phyloP scores from a whole-genome alignment of 2,113 vertebrate genomes.

The Gracilinanus agilis region DNA sequence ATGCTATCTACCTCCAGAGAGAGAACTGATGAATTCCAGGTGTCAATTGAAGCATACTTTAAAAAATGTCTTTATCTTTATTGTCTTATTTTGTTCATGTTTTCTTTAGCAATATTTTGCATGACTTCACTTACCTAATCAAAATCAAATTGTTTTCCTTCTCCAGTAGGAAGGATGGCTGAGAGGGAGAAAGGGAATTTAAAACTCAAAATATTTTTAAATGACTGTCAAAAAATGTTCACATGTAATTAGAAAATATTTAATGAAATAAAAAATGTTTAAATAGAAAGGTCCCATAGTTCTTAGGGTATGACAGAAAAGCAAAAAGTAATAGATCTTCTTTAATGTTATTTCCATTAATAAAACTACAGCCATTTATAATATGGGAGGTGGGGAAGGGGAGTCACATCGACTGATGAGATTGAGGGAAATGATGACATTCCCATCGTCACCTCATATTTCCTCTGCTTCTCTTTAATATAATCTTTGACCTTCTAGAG shows the following conservation, averaged over 20 bases:
- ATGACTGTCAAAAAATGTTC: neutral
- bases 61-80: neutral
- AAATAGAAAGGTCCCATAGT: neutral
- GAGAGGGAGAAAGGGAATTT: neutral
- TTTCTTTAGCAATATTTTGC: neutral
- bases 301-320: neutral
- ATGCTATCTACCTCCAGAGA: neutral
- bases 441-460: neutral
- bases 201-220: neutral
- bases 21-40: neutral
- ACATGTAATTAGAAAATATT: neutral
- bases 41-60: neutral
- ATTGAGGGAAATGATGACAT: neutral
- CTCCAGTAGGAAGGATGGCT: neutral
- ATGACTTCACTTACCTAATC: neutral
- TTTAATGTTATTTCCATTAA: neutral
- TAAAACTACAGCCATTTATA: neutral
- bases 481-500: neutral
- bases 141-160: neutral
- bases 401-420: neutral
- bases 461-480: neutral
- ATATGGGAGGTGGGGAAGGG: neutral
- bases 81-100: neutral
- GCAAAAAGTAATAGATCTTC: neutral
- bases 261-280: neutral